Percentiles rank a stretch among this genome's conserved stretches.
Conservation (phyloP, 2,888 invertebrate species). For the Yponomeuta plumbellus region DNA sequence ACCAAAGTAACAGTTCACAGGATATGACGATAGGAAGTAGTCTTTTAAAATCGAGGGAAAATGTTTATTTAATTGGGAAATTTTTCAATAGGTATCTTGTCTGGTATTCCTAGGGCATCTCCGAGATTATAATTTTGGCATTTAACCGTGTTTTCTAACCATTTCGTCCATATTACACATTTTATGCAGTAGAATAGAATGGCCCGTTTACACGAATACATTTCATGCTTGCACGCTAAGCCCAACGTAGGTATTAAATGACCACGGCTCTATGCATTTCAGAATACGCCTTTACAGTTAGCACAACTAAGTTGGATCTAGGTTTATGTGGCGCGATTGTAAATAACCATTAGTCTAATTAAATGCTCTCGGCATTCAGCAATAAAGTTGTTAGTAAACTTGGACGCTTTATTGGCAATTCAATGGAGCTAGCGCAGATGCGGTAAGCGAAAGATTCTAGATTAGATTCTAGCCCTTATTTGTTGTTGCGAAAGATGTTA, state of each 20-base stretch:
- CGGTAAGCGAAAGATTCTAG: neutral
- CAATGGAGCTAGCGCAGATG: slow-evolving; percentile 1
- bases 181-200: too few relatives aligned
- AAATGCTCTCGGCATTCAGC: neutral
- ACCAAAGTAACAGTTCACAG: too few relatives aligned
- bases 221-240: too few relatives aligned
- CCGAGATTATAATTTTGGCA: too few relatives aligned
- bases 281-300: neutral
- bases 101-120: too few relatives aligned
- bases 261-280: neutral
- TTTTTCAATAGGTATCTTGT: too few relatives aligned
- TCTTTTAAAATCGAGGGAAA: too few relatives aligned
- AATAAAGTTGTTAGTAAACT: neutral
- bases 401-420: slow-evolving; percentile 4
- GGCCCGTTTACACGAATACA: too few relatives aligned
- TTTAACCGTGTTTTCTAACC: too few relatives aligned
- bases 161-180: too few relatives aligned
- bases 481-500: neutral
- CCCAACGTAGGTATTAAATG: neutral
- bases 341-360: slow-evolving; percentile 12
- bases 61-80: too few relatives aligned
- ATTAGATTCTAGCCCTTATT: neutral
- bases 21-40: too few relatives aligned
- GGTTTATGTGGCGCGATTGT: slow-evolving; percentile 5
- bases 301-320: slow-evolving; percentile 2